Evolutionary conservation across 2,888 invertebrate genomes (phyloP), one percentile per base, ranked within the genome.

Genomic region (Crematogaster levior): DNA sequence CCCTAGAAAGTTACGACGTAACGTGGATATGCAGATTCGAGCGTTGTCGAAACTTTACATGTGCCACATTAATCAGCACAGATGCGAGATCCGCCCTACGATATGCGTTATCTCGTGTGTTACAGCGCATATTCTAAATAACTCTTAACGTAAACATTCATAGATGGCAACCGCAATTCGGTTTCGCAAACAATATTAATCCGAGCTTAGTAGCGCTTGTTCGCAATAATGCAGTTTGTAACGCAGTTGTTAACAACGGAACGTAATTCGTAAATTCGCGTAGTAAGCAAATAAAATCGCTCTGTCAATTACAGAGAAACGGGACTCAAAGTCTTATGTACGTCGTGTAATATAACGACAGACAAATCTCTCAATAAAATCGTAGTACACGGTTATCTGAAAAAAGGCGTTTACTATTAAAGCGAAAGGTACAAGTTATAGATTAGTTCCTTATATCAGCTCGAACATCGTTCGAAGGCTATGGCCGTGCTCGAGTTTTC

Each of bases 11-110:
- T 79, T 79, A 79, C 70, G 77, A 70, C 70, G 77, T 70, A 79
- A 79, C 77, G 77, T 56, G 77, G 70, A 56, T 79, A 79, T 79
- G 77, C 77, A 79, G 77, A 79, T 79, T 70, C 70, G 77, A 56
- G 77, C 77, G 77, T 79, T 79, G 77, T 79, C 77, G 77, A 79
- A 79, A 79, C 77, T 79, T 79, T 70, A 79, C 77, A 70, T 79
- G 70, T 70, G 77, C 77, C 77, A 79, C 56, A 79, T 79, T 79
- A 79, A 79, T 79, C 77, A 79, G 77, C 53, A 18, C 68, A 43
- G 53, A 77, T 56, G 77, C 77, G 77, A 79, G 77, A 70, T 79
- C 56, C 77, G 56, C 77, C 40, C 77, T 21, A 18, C 40, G 65
- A 51, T 53, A 68, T 21, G 56, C 70, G 77, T 56, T 68, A 68